These are phyloP conservation scores for Onychostoma macrolepis DNA, from an alignment of 2,113 vertebrate genomes.

Conservation along the genomic window DNA sequence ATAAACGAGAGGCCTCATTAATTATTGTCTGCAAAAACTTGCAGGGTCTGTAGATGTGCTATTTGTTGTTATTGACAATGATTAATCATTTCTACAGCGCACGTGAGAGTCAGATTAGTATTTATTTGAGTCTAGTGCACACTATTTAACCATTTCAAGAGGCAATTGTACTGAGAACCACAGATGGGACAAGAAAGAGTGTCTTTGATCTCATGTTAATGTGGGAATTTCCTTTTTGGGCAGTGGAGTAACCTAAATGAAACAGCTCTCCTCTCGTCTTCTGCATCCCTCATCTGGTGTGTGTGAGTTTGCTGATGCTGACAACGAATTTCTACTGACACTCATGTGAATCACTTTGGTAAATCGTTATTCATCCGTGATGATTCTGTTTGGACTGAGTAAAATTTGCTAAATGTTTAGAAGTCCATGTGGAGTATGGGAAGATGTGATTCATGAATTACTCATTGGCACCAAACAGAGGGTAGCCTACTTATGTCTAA, in stretches of 20 bases:
- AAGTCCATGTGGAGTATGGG: not conserved
- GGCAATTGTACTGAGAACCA: not conserved
- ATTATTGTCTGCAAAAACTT: constrained; percentile 25
- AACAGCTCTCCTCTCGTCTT: constrained; percentile 18
- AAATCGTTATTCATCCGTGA: constrained; percentile 16
- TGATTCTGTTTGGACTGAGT: constrained; percentile 4
- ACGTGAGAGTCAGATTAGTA: not conserved
- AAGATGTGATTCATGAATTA: constrained; percentile 21
- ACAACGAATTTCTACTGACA: constrained; percentile 30
- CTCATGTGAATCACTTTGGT: not conserved
- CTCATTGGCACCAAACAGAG: constrained; percentile 30
- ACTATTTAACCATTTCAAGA: constrained; percentile 10
- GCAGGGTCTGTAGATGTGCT: constrained; percentile 8
- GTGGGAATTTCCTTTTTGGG: constrained; percentile 18
- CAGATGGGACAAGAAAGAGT: constrained; percentile 28
- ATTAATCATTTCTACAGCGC: not conserved
- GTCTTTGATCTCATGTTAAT: constrained; percentile 42
- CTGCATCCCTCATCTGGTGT: not conserved
- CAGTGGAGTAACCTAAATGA: not conserved
- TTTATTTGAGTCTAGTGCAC: not conserved
- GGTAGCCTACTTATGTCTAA: not conserved
- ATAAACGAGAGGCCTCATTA: constrained; percentile 34
- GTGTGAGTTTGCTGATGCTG: not conserved
- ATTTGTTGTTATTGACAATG: constrained; percentile 33
- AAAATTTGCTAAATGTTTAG: not conserved